A percentile compares a stretch with the other conserved stretches of the same genome.
Conservation (phyloP, 2,797 vertebrate species). For the Zenarchopterus dispar region DNA sequence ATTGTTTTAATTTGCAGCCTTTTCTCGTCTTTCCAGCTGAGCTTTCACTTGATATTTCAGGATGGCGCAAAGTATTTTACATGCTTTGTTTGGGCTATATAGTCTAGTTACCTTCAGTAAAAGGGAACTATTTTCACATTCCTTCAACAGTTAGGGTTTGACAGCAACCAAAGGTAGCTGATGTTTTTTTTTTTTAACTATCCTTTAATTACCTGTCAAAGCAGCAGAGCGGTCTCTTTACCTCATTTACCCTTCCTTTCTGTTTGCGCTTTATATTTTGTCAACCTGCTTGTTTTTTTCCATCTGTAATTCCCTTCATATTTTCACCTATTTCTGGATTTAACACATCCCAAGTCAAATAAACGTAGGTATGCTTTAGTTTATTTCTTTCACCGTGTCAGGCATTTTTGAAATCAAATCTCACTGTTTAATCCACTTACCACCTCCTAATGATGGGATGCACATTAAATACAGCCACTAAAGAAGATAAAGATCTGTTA, state of each 20-base stretch:
- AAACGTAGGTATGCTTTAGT: too few relatives aligned
- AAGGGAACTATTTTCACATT: slow-evolving; percentile 22
- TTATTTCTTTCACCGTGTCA: too few relatives aligned
- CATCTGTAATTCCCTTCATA: too few relatives aligned
- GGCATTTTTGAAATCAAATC: too few relatives aligned
- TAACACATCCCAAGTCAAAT: too few relatives aligned
- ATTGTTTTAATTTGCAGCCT: slow-evolving; percentile 3
- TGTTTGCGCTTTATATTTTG: background rate
- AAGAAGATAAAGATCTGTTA: too few relatives aligned
- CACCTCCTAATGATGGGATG: too few relatives aligned
- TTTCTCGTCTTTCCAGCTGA: background rate
- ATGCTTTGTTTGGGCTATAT: background rate
- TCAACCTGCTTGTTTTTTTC: too few relatives aligned
- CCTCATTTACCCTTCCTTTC: slow-evolving; percentile 8
- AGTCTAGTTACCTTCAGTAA: background rate
- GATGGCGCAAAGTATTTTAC: background rate
- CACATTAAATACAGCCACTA: too few relatives aligned
- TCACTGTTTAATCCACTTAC: too few relatives aligned
- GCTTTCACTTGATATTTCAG: too few relatives aligned
- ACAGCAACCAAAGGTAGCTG: slow-evolving; percentile 39
- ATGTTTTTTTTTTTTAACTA: slow-evolving; percentile 9
- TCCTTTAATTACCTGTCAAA: slow-evolving; percentile 49
- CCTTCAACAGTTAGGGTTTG: slow-evolving; percentile 37
- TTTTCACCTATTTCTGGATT: too few relatives aligned
- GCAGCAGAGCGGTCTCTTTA: slow-evolving; percentile 20